Conservation (phyloP, 2,113 vertebrate species). For the Aspidoscelis tigris region DNA sequence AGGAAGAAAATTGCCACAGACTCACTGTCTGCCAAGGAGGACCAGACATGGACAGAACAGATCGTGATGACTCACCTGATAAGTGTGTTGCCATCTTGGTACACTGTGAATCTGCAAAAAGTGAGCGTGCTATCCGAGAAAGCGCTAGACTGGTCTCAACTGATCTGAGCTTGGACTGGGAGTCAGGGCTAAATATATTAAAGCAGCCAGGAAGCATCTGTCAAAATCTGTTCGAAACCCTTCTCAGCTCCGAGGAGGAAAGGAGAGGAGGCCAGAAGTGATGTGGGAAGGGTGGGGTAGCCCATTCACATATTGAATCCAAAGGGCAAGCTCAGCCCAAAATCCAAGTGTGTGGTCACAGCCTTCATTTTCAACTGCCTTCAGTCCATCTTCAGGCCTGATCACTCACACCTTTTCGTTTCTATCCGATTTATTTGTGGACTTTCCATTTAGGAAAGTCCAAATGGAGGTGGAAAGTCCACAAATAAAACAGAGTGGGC, state of each 20-base stretch:
- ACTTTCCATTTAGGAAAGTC: too few relatives aligned
- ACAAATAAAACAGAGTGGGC: too few relatives aligned
- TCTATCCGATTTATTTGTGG: too few relatives aligned
- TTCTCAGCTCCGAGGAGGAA: not conserved
- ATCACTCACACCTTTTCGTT: too few relatives aligned
- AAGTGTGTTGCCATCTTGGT: not conserved
- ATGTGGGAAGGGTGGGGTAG: too few relatives aligned
- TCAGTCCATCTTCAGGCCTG: too few relatives aligned
- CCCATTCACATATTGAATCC: too few relatives aligned
- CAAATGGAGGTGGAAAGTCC: too few relatives aligned
- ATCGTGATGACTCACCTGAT: slow-evolving; percentile 4
- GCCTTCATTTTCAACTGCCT: too few relatives aligned
- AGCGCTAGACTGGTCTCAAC: slow-evolving; percentile 10
- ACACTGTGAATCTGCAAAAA: not conserved
- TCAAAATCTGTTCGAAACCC: not conserved
- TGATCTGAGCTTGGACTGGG: not conserved
- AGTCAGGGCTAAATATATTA: not conserved
- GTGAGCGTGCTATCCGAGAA: not conserved
- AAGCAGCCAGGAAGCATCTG: not conserved
- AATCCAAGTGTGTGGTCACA: too few relatives aligned
- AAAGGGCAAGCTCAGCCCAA: too few relatives aligned
- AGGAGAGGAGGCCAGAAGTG: not conserved
- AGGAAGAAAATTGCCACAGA: too few relatives aligned
- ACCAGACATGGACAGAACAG: not conserved
- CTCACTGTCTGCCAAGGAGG: not conserved